Base-by-base conservation (phyloP, 2,113 vertebrate genomes). In the Limanda limanda region DNA sequence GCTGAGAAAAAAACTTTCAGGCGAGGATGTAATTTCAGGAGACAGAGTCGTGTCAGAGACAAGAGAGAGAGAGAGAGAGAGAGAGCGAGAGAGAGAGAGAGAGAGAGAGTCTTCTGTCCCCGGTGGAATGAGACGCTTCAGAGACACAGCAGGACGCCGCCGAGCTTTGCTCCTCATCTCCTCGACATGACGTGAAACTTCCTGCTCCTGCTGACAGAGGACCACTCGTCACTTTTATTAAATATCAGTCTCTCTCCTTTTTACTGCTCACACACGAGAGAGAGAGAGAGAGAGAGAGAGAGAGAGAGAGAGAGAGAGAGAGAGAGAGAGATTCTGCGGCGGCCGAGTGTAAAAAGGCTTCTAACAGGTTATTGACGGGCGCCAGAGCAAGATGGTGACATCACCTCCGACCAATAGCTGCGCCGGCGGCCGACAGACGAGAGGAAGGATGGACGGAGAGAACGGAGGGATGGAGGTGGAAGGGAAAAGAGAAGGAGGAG, bases 311-410 rank as follows among this genome's bases (percentile, higher is more conserved):
- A 31, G 27, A 31, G 64, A 48, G 35, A 45, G 25, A 25, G 25
- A 25, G 25, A 25, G 25, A n/a, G n/a, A n/a, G n/a, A 25, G 25
- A n/a, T n/a, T n/a, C n/a, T n/a, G n/a, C n/a, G n/a, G n/a, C n/a
- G 85, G 89, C 86, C 93, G 89, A 92, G 81, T 82, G 90, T 91
- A 92, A 94, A 90, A 94, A 92, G 52, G 88, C 81, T 79, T 88
- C 89, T 94, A 91, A 94, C 93, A 93, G 94, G 92, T 92, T 94
- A 93, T 93, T 88, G 94, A 94, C 86, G 68, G 85, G 76, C 84
- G 75, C 82, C 83, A 87, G 82, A 75, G 76, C 71, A 87, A 79
- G 78, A 86, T 67, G 81, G 92, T 95, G 93, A 95, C 93, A 94
- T 95, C 94, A 95, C 85, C 77, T 72, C 21, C 23, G 83, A 88